Base-by-base conservation (phyloP, 2,888 invertebrate species). In the Gasteruption jaculator region DNA sequence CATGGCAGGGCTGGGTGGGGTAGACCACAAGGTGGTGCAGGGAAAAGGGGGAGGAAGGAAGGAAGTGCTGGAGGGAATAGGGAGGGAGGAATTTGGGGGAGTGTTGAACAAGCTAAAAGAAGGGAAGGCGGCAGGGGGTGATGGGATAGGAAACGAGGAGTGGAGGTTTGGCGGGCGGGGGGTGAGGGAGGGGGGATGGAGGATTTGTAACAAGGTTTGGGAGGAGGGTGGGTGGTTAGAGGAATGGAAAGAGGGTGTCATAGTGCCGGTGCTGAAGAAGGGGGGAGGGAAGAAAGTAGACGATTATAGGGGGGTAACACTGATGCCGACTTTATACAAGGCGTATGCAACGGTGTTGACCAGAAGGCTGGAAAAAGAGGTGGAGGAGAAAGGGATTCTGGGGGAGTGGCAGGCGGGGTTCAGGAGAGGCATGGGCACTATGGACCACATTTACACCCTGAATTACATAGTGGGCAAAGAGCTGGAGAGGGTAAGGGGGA, bases 241-340 rank as follows among this genome's bases (percentile, higher is more conserved):
- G 8, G 30, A 11, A 29, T 7, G 12, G 30, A 29, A 10, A 11
- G 7, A 10, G 12, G 30, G 30, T 7, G 30, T 10, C 20, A 35
- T 24, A 24, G 35, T 22, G 19, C n/a, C 12, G 36, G 16, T n/a
- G 10, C n/a, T 12, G 11, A 12, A 8, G 38, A 26, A 7, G 7
- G 16, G 14, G 36, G 16, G n/a, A n/a, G n/a, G 15, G 40, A 41
- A 8, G 36, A 34, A 20, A 24, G 41, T 5, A 22, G 40, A 10
- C 10, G 18, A 7, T 10, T 40, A n/a, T n/a, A n/a, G 25, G 19
- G 24, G 26, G 36, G 10, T 15, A 15, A 4, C 20, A 25, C n/a
- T n/a, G n/a, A 24, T 24, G 24, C 24, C n/a, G n/a, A n/a, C 24
- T n/a, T 24, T 24, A n/a, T 41, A 41, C 21, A 41, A 41, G 26